Percentiles rank a stretch among this genome's conserved stretches.
Evolutionary conservation across 2,113 vertebrate species (phyloP).

Genomic region (Hippocampus comes): DNA sequence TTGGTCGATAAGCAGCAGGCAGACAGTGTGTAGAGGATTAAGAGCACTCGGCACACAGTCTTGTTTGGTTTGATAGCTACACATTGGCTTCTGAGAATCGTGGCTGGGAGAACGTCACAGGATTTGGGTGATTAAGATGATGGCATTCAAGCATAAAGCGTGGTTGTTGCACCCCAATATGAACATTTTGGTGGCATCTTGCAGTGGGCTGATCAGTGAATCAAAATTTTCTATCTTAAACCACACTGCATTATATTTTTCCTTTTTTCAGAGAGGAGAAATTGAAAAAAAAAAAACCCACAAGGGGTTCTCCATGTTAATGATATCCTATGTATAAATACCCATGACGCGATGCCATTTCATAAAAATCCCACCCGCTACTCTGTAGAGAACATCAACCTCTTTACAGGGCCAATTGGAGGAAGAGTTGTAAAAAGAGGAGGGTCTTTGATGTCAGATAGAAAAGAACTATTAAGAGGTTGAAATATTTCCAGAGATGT

Average conservation of each 20-base stretch:
- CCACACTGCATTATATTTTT: not conserved
- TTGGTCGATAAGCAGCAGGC: conserved; percentile 64
- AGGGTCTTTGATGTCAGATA: not conserved
- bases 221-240: conserved; percentile 14
- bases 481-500: conserved; percentile 46
- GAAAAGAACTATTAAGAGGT: conserved; percentile 9
- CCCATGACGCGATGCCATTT: conserved; percentile 23
- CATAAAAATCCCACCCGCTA: conserved; percentile 3
- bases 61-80: conserved; percentile 45
- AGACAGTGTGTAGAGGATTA: conserved; percentile 57
- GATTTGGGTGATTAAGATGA: conserved; percentile 46
- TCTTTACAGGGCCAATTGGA: conserved; percentile 32
- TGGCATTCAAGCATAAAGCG: conserved; percentile 36
- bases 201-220: conserved; percentile 33
- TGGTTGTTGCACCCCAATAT: conserved; percentile 12
- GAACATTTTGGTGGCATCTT: conserved; percentile 22
- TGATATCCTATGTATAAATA: conserved; percentile 56
- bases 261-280: not conserved
- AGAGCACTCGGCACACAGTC: conserved; percentile 42
- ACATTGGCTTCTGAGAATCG: conserved; percentile 60
- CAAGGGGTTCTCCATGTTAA: conserved; percentile 48
- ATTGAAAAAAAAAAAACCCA: conserved; percentile 4
- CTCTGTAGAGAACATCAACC: not conserved
- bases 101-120: conserved; percentile 43
- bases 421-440: not conserved